Evolutionary conservation across 2,113 vertebrate species (phyloP), one percentile per base, ranked within the genome.

Genomic region (Gnathonemus longibarbis): DNA sequence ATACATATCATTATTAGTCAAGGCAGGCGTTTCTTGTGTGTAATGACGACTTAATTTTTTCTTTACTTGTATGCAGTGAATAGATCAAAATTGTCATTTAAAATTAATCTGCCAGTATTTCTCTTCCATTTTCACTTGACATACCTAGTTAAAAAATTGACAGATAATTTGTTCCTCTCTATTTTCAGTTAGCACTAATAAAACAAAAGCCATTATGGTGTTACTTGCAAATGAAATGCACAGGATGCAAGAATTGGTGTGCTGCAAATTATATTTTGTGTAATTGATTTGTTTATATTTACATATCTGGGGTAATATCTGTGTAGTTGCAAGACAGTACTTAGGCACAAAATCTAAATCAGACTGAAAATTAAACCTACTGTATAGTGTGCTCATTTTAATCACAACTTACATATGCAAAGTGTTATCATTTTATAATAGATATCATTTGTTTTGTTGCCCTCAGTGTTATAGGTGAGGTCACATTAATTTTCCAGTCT

Each of bases 1-100:
- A 92, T 93, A 88, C 89, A 93, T 90, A 87, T 89, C 88, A 90
- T 93, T 91, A 92, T 93, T 91, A 92, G 91, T 83, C 83, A 56
- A 84, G 88, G 90, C 88, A 90, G 88, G 89, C 88, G 88, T 91
- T 91, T 84, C 49, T 31, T 90, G 62, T 84, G 31, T 39, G 5
- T 80, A 42, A 80, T 80, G 45, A 46, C 90, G 90, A 92, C 90
- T 89, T 88, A 46, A 19, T 10, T 90, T 58, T 70, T 85, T 66
- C 31, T 85, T 31, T 56, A 77, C 58, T 74, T 86, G 31, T 19
- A 62, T 89, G 90, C 90, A 87, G 90, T 92, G 85, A 92, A 92
- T 92, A 93, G 92, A 92, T 84, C 90, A 89, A 86, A 83, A 83
- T 80, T 52, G 85, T 74, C 27, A 89, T n/a, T 88, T 62, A 92